Evolutionary conservation across 2,888 invertebrate species (phyloP), one percentile per base, ranked within the genome.

Genomic region (Drosophila sordidula): DNA sequence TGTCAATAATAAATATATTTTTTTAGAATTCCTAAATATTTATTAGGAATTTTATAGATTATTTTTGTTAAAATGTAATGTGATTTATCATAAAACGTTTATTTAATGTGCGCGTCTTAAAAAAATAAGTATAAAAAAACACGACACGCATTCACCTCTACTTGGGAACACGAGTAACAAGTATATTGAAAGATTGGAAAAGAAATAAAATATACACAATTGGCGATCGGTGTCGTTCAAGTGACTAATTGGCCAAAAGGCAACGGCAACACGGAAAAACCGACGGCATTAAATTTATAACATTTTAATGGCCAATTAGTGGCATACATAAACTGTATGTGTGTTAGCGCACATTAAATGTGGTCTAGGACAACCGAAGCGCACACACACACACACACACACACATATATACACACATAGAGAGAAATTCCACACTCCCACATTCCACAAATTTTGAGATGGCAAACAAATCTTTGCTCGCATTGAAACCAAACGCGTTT

Each of bases 241-340:
- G 49, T 78, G 75, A 76, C 79, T 76, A 76, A 76, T 76, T 76
- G 79, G 68, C 45, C 41, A 41, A 61, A 67, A 62, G 52, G 61
- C 49, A 57, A 39, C 46, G 57, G 34, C 49, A 49, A 73, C 61
- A 58, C 70, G 87, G 87, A 82, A 86, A 88, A 83, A 64, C 83
- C 75, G 41, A 59, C 36, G 59, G 75, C 77, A 75, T 86, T 70
- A 75, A 86, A 88, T 86, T 86, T 82, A 82, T 88, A 82, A 68
- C 89, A 83, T 75, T 75, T 83, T 83, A 86, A 83, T 83, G 87
- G 80, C 89, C 89, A 83, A 86, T 83, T 88, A 88, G 89, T 88
- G 83, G 87, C 46, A 45, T 67, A 64, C 64, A 76, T 83, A 88
- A 88, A 86, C 68, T 44, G 45, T 62, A 12, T 36, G 34, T 49